Percentiles rank a stretch among this genome's conserved stretches.
These are phyloP conservation scores for Aegithalos caudatus DNA, from an alignment of 2,113 vertebrate species.

Conservation along the genomic window DNA sequence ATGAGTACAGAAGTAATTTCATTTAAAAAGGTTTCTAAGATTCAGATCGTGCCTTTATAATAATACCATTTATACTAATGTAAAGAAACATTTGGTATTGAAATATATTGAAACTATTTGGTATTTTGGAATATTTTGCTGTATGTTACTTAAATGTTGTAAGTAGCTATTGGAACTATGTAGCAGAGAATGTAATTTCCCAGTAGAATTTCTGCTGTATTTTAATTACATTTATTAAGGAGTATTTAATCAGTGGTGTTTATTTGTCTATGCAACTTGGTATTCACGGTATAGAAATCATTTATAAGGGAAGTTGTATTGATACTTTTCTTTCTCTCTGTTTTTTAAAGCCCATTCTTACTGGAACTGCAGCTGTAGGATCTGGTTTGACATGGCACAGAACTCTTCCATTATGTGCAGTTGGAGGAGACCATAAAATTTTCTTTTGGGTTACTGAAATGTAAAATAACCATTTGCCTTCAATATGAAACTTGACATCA, in stretches of 20 bases:
- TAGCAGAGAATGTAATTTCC: background rate
- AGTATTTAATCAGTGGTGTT: background rate
- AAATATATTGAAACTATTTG: background rate
- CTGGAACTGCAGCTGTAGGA: conserved; percentile 83
- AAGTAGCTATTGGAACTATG: background rate
- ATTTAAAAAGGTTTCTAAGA: background rate
- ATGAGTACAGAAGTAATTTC: background rate
- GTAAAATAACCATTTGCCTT: conserved; percentile 67
- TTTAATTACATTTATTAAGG: background rate
- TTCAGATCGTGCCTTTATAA: background rate
- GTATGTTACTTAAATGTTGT: background rate
- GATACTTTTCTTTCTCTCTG: background rate
- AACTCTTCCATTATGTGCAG: conserved; percentile 88
- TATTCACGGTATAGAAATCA: background rate
- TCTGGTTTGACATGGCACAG: conserved; percentile 94
- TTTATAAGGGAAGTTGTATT: background rate
- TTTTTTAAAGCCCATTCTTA: conserved; percentile 82
- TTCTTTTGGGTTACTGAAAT: conserved; percentile 96
- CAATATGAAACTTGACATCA: background rate
- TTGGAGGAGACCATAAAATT: conserved; percentile 90
- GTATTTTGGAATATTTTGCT: background rate
- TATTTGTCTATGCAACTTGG: background rate
- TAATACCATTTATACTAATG: background rate
- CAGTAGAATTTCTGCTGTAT: background rate
- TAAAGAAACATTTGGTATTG: no score